These are phyloP conservation scores for Drosophila kikkawai DNA, from an alignment of 1,140 invertebrate species.

Conservation along the genomic window DNA sequence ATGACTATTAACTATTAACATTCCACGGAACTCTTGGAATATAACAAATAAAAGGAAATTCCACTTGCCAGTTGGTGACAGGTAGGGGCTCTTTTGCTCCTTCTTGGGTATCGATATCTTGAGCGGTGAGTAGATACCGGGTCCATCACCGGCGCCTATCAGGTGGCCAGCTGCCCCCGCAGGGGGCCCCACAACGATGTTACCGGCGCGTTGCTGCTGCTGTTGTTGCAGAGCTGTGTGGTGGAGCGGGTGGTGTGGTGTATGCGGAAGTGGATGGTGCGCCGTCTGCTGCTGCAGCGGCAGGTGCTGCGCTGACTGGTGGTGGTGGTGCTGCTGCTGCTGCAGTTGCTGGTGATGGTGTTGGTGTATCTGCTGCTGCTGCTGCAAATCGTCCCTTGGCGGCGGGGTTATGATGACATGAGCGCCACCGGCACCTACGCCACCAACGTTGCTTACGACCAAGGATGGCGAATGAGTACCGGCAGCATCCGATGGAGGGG, in stretches of 20 bases:
- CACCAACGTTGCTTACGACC: constrained; percentile 26
- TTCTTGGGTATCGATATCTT: constrained; percentile 85
- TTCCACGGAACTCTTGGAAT: neutral
- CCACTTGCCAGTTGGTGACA: constrained; percentile 88
- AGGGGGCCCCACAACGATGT: constrained; percentile 41
- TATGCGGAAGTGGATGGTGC: constrained; percentile 64
- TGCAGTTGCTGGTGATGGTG: constrained; percentile 42
- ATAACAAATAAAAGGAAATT: constrained; percentile 16
- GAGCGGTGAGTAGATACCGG: constrained; percentile 82
- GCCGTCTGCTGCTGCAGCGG: constrained; percentile 57
- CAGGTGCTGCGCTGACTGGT: constrained; percentile 61
- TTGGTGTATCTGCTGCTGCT: constrained; percentile 44
- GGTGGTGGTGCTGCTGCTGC: constrained; percentile 49
- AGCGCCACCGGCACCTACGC: constrained; percentile 50
- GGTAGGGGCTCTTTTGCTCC: constrained; percentile 92
- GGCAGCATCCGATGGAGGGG: constrained; percentile 38
- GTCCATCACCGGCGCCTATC: constrained; percentile 49
- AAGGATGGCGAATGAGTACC: constrained; percentile 41
- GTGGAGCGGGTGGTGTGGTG: constrained; percentile 71
- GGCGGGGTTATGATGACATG: constrained; percentile 72
- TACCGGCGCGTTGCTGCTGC: constrained; percentile 81
- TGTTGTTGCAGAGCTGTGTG: constrained; percentile 70
- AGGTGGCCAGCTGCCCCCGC: constrained; percentile 51
- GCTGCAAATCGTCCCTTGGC: constrained; percentile 63
- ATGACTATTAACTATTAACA: neutral